These are phyloP conservation scores for Lasioglossum malachurum DNA, from an alignment of 2,888 invertebrate species.

Conservation along the genomic window DNA sequence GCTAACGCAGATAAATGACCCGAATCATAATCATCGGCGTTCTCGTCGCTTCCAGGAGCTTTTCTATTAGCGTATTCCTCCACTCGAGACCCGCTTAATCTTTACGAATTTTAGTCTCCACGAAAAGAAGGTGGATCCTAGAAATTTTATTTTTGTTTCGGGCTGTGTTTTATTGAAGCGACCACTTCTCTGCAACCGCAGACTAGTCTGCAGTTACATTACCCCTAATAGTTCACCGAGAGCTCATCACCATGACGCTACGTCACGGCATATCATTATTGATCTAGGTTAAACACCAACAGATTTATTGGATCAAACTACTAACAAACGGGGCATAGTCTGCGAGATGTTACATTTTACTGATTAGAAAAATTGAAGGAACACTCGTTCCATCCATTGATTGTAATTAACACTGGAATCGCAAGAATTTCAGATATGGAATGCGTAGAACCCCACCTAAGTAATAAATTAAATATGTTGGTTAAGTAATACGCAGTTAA, in stretches of 20 bases:
- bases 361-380: not conserved
- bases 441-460: not conserved
- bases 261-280: not conserved
- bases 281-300: not conserved
- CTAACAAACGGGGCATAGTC: not conserved
- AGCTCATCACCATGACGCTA: not conserved
- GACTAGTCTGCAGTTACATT: not conserved
- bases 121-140: not conserved
- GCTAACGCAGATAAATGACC: conserved; percentile 78
- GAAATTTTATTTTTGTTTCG: not conserved
- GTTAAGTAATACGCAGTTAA: not conserved
- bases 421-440: not conserved
- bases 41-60: conserved; percentile 45
- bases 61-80: conserved; percentile 45
- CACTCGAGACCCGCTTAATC: conserved; percentile 1
- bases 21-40: conserved; percentile 56
- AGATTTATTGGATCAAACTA: not conserved
- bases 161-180: not conserved
- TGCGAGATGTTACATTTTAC: not conserved
- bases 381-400: not conserved
- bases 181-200: not conserved
- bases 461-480: not conserved
- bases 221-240: not conserved
- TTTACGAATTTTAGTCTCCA: conserved; percentile 8
- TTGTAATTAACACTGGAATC: not conserved